A percentile compares a stretch with the other conserved stretches of the same genome.
phyloP scores from a whole-genome alignment of 2,888 invertebrate genomes.

The Anthoptus insignis region DNA sequence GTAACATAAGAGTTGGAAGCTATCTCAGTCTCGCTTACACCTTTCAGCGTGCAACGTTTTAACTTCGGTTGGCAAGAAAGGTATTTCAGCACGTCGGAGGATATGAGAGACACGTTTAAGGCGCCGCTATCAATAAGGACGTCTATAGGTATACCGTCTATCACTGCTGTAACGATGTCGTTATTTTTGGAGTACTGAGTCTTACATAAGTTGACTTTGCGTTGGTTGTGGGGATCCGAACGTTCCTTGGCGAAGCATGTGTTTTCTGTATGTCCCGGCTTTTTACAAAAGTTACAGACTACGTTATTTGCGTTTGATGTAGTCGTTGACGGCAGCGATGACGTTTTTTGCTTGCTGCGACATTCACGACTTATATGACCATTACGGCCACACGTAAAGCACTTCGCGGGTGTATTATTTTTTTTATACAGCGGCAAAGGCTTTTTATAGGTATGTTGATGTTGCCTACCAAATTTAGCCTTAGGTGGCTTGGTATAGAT shows the following conservation, averaged over 20 bases:
- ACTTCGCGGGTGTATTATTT: not conserved
- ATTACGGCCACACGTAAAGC: not conserved
- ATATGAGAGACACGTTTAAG: not conserved
- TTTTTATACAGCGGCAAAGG: not conserved
- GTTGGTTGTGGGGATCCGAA: not conserved
- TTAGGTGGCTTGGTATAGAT: constrained; percentile 1
- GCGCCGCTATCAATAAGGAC: constrained; percentile 1
- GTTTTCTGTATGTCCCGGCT: not conserved
- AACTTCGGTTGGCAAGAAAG: not conserved
- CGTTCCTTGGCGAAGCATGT: not conserved
- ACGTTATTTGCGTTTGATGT: not conserved
- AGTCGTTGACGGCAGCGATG: not conserved
- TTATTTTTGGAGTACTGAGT: not conserved
- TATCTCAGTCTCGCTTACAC: not conserved
- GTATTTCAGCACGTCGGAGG: not conserved
- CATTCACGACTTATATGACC: not conserved
- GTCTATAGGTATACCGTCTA: constrained; percentile 1
- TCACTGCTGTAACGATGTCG: not conserved
- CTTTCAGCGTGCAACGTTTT: not conserved
- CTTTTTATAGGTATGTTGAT: not conserved
- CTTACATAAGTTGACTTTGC: not conserved
- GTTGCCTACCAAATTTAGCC: not conserved
- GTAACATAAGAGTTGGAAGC: constrained; percentile 19
- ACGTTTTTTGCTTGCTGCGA: not conserved
- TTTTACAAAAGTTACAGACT: not conserved